A percentile compares a stretch with the other conserved stretches of the same genome.
phyloP scores from a whole-genome alignment of 2,113 vertebrate genomes.

The Misgurnus anguillicaudatus region DNA sequence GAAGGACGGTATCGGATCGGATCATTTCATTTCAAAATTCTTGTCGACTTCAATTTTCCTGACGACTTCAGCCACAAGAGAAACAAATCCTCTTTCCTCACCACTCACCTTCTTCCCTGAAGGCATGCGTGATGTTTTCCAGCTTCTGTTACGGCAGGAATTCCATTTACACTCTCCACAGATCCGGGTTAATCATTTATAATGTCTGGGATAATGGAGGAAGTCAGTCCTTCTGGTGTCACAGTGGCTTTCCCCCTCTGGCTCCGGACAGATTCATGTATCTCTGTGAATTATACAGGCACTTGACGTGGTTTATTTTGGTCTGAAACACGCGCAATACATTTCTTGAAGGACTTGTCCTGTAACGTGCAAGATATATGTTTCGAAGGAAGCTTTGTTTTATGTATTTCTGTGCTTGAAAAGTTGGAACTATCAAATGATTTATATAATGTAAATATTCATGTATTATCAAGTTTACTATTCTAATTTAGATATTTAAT shows the following conservation, averaged over 20 bases:
- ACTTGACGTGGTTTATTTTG: constrained; percentile 1
- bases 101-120: not conserved
- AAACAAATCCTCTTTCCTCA: not conserved
- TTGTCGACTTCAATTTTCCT: not conserved
- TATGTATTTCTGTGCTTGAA: not conserved
- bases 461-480: not conserved
- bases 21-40: not conserved
- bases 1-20: not conserved
- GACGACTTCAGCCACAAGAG: not conserved
- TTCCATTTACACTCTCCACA: constrained; percentile 12
- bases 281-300: constrained; percentile 12
- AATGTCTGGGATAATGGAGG: constrained; percentile 25
- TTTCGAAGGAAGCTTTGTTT: not conserved
- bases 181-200: constrained; percentile 32
- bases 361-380: not conserved
- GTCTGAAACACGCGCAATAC: not conserved
- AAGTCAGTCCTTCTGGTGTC: constrained; percentile 1
- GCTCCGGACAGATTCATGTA: not conserved
- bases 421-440: not conserved
- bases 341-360: not conserved
- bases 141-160: not conserved
- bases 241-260: not conserved
- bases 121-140: constrained; percentile 3
- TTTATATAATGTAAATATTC: not conserved
- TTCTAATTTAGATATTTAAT: too few species aligned